Base-by-base conservation (phyloP, 2,113 vertebrate species). In the Petaurus breviceps region DNA sequence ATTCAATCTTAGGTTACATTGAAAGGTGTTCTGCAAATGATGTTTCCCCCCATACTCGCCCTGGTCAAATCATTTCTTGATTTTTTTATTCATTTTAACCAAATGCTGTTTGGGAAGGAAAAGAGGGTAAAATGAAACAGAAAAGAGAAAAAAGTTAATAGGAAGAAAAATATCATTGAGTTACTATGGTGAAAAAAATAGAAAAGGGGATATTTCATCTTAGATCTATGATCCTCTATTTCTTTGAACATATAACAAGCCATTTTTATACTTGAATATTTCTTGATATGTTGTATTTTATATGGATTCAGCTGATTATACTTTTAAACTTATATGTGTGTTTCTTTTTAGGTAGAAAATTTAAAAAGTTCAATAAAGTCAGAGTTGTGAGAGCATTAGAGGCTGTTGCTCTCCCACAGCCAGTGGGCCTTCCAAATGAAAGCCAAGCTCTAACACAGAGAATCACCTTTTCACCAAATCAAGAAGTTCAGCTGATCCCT, bases 361-460 rank as follows among this genome's bases (percentile, higher is more conserved):
- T 99, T 98, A 99, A 99, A 96, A 99, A 99, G 94, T 99, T 99
- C 89, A 99, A 99, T 95, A 99, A 99, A 98, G 98, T 99, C 96
- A 99, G 99, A 97, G 98, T 99, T 94, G 98, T 99, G 96, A 98
- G 99, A 96, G 92, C 99, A 0, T 96, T 98, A 46, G 99, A 99
- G 51, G 97, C 99, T 3, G 98, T 99, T 14, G 98, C 99, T 96
- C 99, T 99, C 92, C 99, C 99, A 89, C 99, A 99, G 57, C 96
- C 99, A 26, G 92, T 98, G 97, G 92, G 98, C 93, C 98, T 99
- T 97, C 94, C 99, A 47, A 97, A 96, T 0, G 99, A 99, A 95
- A 98, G 95, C 96, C 99, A 99, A 43, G 93, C 98, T 96, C 93
- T 99, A 97, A 97, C 98, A 94, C 98, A 99, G 96, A 98, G 99